Evolutionary conservation across 2,888 invertebrate genomes (phyloP).

Genomic region (Lysandra bellargus): DNA sequence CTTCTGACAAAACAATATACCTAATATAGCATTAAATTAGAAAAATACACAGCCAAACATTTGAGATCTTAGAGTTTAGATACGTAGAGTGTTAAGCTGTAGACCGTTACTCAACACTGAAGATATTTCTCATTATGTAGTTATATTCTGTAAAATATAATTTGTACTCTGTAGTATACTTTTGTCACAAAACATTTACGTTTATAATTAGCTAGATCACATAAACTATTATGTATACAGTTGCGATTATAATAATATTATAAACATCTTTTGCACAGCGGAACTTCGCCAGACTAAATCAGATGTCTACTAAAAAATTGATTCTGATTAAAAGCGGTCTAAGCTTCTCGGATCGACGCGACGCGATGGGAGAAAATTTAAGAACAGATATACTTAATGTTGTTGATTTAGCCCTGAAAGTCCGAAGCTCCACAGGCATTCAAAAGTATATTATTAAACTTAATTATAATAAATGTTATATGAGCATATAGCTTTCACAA

Average conservation of each 20-base stretch:
- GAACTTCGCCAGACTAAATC: conserved; percentile 2
- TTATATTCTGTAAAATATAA: conserved; percentile 36
- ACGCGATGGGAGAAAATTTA: not conserved
- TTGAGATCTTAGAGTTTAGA: conserved; percentile 57
- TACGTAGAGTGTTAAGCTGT: conserved; percentile 36
- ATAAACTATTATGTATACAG: conserved; percentile 43
- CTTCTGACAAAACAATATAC: not conserved
- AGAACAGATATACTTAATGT: not conserved
- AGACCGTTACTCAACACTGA: conserved; percentile 34
- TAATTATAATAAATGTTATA: not conserved
- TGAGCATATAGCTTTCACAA: conserved; percentile 16
- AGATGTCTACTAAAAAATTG: not conserved
- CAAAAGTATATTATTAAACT: conserved; percentile 7
- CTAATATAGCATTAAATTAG: not conserved
- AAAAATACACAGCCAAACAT: conserved; percentile 68
- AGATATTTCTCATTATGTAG: not conserved
- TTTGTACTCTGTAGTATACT: conserved; percentile 45
- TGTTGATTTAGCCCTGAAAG: not conserved
- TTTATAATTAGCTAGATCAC: conserved; percentile 46
- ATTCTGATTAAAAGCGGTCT: not conserved
- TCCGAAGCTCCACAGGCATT: not conserved
- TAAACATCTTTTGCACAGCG: conserved; percentile 7
- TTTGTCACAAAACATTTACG: conserved; percentile 32
- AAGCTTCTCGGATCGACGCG: not conserved
- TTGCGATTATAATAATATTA: conserved; percentile 36